Conservation (phyloP, 1,140 invertebrate species). For the Trachelipus rathkii region DNA sequence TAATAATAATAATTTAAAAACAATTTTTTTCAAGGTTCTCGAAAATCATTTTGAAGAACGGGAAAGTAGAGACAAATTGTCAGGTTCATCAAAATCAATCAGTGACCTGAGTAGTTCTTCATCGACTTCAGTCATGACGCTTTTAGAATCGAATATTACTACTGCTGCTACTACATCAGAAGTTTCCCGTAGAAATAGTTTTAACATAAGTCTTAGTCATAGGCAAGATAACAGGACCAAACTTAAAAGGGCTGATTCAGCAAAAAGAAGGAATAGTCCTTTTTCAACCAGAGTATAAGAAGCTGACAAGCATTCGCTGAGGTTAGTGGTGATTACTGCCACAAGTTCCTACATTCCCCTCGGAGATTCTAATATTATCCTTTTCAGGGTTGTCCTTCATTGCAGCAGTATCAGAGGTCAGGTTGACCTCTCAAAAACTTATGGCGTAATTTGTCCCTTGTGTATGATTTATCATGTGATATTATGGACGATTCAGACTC, state of each 20-base stretch:
- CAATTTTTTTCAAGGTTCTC: slow-evolving; percentile 34
- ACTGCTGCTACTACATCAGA: not conserved
- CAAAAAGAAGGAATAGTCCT: not conserved
- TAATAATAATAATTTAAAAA: too few species aligned
- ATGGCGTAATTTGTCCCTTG: not conserved
- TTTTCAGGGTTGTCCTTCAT: not conserved
- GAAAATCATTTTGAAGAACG: slow-evolving; percentile 35
- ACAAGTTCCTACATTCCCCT: not conserved
- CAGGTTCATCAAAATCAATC: not conserved
- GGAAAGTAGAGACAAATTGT: not conserved
- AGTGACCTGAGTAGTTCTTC: not conserved
- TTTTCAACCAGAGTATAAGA: not conserved
- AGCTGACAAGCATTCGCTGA: not conserved
- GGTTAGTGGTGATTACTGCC: not conserved
- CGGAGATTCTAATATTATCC: not conserved
- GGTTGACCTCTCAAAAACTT: not conserved
- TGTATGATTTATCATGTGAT: not conserved
- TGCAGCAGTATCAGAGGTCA: not conserved
- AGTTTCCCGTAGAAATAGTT: not conserved
- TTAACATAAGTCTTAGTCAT: too few species aligned
- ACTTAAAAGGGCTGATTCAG: not conserved
- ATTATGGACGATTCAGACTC: not conserved
- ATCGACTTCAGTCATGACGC: not conserved
- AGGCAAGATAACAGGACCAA: not conserved
- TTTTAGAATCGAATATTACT: not conserved